phyloP scores from a whole-genome alignment of 2,113 vertebrate species.

The Turnix velox region DNA sequence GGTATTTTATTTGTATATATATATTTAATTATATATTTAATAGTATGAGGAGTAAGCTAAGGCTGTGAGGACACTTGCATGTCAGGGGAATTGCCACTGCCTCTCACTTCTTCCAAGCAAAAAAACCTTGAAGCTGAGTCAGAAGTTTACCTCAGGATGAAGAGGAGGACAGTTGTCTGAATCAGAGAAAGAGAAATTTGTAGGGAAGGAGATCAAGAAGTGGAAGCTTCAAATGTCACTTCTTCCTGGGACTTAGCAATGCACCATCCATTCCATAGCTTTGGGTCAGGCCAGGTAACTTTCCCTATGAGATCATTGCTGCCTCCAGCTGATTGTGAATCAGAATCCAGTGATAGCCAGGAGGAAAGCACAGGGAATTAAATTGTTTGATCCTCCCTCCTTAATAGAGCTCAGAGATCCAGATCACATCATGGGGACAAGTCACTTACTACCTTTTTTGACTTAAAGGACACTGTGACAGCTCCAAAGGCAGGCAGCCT shows the following conservation, averaged over 20 bases:
- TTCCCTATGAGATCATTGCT: not conserved
- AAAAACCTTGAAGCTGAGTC: not conserved
- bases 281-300: not conserved
- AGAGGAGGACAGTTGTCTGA: not conserved
- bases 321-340: not conserved
- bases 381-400: not conserved
- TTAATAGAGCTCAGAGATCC: not conserved
- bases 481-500: not conserved
- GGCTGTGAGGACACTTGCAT: not conserved
- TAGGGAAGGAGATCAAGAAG: not conserved
- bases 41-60: not conserved
- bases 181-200: not conserved
- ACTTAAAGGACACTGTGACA: not conserved
- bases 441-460: not conserved
- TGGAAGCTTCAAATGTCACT: not conserved
- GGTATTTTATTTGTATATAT: not conserved
- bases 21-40: too few relatives aligned
- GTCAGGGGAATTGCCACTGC: not conserved
- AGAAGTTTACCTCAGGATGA: not conserved
- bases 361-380: not conserved
- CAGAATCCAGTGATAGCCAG: not conserved
- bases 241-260: not conserved
- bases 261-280: not conserved
- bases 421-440: not conserved
- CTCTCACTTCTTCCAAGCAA: not conserved